phyloP scores from a whole-genome alignment of 23 tunicate genomes.

The Styela clava region DNA sequence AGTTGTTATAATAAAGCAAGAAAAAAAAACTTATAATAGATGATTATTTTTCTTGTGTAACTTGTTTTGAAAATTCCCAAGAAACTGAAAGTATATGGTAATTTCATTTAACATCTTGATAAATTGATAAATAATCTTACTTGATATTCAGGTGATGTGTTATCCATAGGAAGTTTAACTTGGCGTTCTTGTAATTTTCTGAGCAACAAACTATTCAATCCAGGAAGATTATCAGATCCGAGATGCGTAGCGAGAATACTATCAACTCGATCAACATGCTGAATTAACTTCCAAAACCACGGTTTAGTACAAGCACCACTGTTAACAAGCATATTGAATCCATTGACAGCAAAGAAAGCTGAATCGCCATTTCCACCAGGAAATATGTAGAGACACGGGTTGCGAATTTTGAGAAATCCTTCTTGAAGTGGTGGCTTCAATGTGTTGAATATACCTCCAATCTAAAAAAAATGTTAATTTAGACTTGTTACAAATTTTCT shows the following conservation, averaged over 20 bases:
- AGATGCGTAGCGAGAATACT: conserved; percentile 75
- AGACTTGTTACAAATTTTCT: background rate
- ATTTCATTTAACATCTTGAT: too few relatives aligned
- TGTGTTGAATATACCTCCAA: conserved; percentile 44
- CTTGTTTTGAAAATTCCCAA: too few relatives aligned
- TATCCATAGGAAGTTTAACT: conserved; percentile 64
- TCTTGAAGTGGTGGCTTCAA: conserved; percentile 60
- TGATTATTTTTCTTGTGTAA: too few relatives aligned
- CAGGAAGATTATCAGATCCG: conserved; percentile 45
- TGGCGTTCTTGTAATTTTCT: conserved; percentile 69
- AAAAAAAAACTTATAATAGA: too few relatives aligned
- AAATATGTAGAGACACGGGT: conserved; percentile 59
- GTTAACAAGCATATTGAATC: conserved; percentile 59
- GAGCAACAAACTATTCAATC: conserved; percentile 57
- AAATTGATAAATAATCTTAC: conserved; percentile 26
- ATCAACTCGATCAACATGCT: conserved; percentile 59
- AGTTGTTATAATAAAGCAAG: too few relatives aligned
- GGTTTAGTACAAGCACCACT: conserved; percentile 72
- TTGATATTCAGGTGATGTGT: conserved; percentile 47
- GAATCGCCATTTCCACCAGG: conserved; percentile 88
- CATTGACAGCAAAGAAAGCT: conserved; percentile 52
- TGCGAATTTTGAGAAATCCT: conserved; percentile 35
- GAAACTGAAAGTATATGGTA: too few relatives aligned
- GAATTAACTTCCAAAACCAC: conserved; percentile 68
- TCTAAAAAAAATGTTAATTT: conserved; percentile 32